Percentiles rank a stretch among this genome's conserved stretches.
phyloP scores from a whole-genome alignment of 2,113 vertebrate genomes.

The Herpetotheres cachinnans region DNA sequence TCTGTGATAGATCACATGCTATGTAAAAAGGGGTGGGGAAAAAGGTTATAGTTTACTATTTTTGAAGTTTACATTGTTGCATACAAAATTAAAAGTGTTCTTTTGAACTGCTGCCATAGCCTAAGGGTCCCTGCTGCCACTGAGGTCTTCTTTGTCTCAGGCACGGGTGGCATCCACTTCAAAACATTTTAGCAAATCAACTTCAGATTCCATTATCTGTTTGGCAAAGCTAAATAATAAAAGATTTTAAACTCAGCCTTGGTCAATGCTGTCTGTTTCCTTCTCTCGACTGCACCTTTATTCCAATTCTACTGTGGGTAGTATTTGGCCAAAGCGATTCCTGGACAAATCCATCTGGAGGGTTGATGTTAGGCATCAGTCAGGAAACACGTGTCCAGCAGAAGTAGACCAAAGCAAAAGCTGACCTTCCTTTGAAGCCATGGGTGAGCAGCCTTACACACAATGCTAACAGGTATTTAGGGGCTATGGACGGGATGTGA shows the following conservation, averaged over 20 bases:
- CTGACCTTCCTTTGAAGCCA: background rate
- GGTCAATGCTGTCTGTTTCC: background rate
- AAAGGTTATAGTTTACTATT: conserved; percentile 81
- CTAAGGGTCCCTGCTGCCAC: conserved; percentile 69
- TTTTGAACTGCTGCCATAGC: conserved; percentile 77
- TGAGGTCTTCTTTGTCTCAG: conserved; percentile 66
- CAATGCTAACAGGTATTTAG: background rate
- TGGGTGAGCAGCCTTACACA: background rate
- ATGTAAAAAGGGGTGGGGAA: conserved; percentile 52
- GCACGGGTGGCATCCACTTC: conserved; percentile 66
- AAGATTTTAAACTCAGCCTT: conserved; percentile 54
- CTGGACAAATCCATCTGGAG: background rate
- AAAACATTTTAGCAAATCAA: conserved; percentile 77
- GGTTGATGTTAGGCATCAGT: background rate
- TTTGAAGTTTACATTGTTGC: conserved; percentile 85
- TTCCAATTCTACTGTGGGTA: background rate
- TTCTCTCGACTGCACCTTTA: background rate
- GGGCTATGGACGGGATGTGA: background rate
- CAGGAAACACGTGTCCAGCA: background rate
- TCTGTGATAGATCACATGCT: conserved; percentile 80
- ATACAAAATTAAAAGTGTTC: conserved; percentile 74
- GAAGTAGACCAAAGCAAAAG: background rate
- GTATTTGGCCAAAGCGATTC: background rate
- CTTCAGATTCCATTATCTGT: conserved; percentile 78
- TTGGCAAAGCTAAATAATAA: conserved; percentile 79